Evolutionary conservation across 2,888 invertebrate species (phyloP), one percentile per base, ranked within the genome.

Genomic region (Pilophorus perplexus): DNA sequence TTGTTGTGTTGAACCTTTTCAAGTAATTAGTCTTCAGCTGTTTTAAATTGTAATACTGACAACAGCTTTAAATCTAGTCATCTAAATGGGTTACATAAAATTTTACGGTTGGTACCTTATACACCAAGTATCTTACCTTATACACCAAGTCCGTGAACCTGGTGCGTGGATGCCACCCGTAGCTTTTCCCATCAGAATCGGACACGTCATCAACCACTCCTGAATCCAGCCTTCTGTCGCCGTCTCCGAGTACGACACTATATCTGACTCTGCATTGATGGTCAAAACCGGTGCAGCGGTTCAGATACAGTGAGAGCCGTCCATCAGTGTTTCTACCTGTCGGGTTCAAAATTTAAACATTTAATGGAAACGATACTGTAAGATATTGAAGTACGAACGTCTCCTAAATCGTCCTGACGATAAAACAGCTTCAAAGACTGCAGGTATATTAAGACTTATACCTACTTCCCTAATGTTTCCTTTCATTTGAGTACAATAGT

Each of bases 271-370:
- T 82, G 75, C 89, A 89, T 55, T 85, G 84, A 75, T 89, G 89
- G 72, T 89, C 89, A 74, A 89, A 89, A 48, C 88, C 89, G n/a
- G 89, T 89, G 64, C 88, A 82, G 57, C 90, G 81, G 74, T 85
- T 84, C 38, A 90, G 78, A 65, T 85, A 83, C 57, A 86, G 79
- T 68, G 81, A 80, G 52, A 82, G 73, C 23, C 81, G 73, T 73
- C 75, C 80, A 71, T 81, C 80, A 54, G 77, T 75, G 48, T 75
- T 74, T 4, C 75, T 73, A 50, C 72, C 74, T 72, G 67, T 20
- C 6, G 33, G n/a, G n/a, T n/a, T n/a, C n/a, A n/a, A n/a, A n/a
- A n/a, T n/a, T n/a, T n/a, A n/a, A n/a, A n/a, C n/a, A n/a, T n/a
- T 10, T 8, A 33, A 33, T 33, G 33, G 33, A 33, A 33, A 33